phyloP scores from a whole-genome alignment of 1,140 invertebrate species.

The Bombus pyrosoma region DNA sequence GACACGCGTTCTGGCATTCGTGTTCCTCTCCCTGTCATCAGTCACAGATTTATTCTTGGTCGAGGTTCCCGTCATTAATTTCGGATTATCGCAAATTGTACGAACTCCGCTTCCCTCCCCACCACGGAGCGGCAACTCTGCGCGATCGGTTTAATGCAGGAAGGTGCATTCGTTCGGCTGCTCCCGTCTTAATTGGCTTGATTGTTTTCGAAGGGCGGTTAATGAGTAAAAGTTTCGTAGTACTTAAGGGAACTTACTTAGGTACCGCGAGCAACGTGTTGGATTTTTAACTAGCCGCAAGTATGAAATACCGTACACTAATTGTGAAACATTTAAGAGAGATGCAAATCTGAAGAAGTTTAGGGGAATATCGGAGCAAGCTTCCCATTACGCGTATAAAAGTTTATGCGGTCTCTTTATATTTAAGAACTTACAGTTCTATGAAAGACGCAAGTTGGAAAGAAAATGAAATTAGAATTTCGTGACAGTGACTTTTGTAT shows the following conservation, averaged over 20 bases:
- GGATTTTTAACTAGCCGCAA: neutral
- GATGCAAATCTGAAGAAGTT: neutral
- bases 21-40: constrained; percentile 66
- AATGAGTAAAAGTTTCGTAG: neutral
- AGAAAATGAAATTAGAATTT: no score
- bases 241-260: neutral
- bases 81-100: constrained; percentile 69
- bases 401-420: neutral
- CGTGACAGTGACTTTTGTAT: no score
- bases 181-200: constrained; percentile 15
- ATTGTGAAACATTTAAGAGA: neutral
- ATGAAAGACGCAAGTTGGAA: no score
- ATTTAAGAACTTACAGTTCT: no score
- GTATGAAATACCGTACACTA: neutral
- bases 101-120: neutral
- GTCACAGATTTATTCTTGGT: constrained; percentile 65
- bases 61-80: constrained; percentile 70
- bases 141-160: neutral
- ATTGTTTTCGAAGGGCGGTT: constrained; percentile 11
- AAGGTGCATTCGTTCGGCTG: neutral
- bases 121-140: neutral
- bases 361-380: neutral
- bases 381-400: neutral
- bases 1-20: constrained; percentile 47
- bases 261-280: neutral